Conservation (phyloP, 2,113 vertebrate species). For the Crotophaga sulcirostris region DNA sequence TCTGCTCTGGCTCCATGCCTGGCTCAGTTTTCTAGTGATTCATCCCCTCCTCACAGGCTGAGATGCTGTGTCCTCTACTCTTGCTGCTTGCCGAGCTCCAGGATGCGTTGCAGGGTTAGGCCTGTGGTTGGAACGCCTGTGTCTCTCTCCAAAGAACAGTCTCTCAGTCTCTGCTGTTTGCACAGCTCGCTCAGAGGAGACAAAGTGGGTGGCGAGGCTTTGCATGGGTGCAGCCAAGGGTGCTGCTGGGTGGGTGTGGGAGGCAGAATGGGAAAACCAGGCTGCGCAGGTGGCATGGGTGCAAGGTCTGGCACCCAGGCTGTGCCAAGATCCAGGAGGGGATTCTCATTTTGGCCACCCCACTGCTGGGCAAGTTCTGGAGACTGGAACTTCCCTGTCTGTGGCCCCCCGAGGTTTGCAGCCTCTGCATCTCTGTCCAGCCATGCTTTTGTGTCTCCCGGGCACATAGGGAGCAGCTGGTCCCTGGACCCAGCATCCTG, state of each 20-base stretch:
- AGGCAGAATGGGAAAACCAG: background rate
- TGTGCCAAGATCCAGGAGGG: background rate
- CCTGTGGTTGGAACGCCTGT: background rate
- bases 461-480: background rate
- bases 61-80: conserved; percentile 1
- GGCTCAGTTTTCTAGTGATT: conserved; percentile 45
- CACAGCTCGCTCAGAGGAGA: background rate
- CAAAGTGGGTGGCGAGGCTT: background rate
- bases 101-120: background rate
- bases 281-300: background rate
- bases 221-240: background rate
- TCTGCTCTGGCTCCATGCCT: conserved; percentile 16
- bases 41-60: background rate
- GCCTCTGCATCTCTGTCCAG: background rate
- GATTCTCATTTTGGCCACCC: background rate
- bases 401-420: background rate
- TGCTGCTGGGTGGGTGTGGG: background rate
- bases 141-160: background rate
- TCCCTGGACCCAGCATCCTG: background rate
- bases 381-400: background rate
- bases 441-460: rapidly evolving
- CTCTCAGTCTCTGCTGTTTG: background rate
- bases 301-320: rapidly evolving
- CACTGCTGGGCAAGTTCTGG: background rate
- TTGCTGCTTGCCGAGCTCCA: background rate